Evolutionary conservation across 2,113 vertebrate species (phyloP), one percentile per base, ranked within the genome.

Genomic region (Lophius piscatorius): DNA sequence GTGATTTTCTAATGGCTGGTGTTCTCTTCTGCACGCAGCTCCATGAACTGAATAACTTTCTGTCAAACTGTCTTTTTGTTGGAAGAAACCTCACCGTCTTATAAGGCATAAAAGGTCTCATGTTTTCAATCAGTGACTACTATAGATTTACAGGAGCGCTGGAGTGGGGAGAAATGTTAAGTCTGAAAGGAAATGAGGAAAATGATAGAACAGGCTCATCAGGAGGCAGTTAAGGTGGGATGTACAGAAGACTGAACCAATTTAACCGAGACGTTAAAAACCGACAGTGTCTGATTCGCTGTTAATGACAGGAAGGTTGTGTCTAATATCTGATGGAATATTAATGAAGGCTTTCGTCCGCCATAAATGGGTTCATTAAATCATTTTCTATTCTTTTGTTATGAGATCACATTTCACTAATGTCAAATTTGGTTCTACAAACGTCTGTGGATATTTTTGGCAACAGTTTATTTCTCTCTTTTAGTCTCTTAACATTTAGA

Each of bases 241-340:
- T 78, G 71, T 71, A 47, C 24, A 33, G 20, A 20, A 67, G 79
- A 74, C 82, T 17, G 14, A 29, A 21, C 62, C 66, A 63, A 81
- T 82, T 77, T 48, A 74, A 61, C 68, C 66, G 48, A 33, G 64
- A 74, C 1, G 6, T 21, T 47, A 39, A 63, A 77, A 74, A 77
- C 70, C 51, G 69, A 71, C 39, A 20, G 29, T 18, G 71, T 65
- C 75, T 63, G 69, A 41, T 22, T 61, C 50, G 14, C 18, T 20
- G 63, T 46, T 63, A 60, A 64, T 51, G 33, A 51, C 68, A 72
- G 74, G 74, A 82, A 66, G 68, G 60, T 75, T 77, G 42, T 56
- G 68, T 78, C 63, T 73, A 77, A 75, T 73, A 71, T 69, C 65
- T 72, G 74, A 78, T 80, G 31, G 50, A 82, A 85, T 84, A 86